A percentile compares a stretch with the other conserved stretches of the same genome.
Conservation (phyloP, 2,113 vertebrate species). For the Procavia capensis region DNA sequence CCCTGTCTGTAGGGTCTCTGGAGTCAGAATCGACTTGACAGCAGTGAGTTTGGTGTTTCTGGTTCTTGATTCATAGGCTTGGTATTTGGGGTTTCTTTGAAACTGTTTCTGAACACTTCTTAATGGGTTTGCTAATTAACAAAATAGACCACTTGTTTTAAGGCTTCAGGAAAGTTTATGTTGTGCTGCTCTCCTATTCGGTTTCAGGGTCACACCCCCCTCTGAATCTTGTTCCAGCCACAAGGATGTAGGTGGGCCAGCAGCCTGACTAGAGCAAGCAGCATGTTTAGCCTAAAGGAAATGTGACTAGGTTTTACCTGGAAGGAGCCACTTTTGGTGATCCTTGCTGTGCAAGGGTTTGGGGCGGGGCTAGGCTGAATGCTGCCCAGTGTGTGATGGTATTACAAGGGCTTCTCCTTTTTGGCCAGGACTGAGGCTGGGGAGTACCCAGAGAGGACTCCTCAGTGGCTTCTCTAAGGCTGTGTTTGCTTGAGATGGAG, state of each 20-base stretch:
- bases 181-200: neutral
- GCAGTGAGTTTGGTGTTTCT: no score
- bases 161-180: neutral
- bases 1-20: no score
- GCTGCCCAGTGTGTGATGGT: neutral
- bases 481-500: neutral
- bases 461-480: neutral
- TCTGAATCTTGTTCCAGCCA: neutral
- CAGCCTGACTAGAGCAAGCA: no score
- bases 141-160: neutral
- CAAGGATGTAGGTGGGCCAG: neutral
- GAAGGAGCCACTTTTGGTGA: neutral
- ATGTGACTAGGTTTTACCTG: neutral
- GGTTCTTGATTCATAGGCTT: neutral
- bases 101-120: neutral
- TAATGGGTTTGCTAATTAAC: neutral
- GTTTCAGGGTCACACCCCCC: neutral
- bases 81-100: neutral
- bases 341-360: neutral
- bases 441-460: neutral
- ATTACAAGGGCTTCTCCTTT: neutral
- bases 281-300: neutral
- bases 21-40: no score
- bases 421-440: neutral
- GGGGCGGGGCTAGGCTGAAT: neutral